Evolutionary conservation across 2,888 invertebrate species (phyloP).

Genomic region (Zygaena filipendulae): DNA sequence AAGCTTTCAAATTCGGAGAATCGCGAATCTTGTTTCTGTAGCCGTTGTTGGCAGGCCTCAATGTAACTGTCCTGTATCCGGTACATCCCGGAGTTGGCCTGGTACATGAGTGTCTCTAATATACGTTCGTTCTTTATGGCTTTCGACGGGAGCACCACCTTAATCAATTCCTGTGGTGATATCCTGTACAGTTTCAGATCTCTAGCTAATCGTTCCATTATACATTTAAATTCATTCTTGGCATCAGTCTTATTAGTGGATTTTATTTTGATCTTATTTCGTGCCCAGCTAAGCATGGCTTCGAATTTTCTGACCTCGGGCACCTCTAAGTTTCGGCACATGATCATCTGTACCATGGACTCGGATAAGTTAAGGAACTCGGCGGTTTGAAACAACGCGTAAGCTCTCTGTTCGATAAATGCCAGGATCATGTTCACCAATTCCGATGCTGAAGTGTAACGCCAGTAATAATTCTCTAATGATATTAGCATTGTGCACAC

Average conservation of each 20-base stretch:
- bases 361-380: slow-evolving; percentile 91
- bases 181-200: slow-evolving; percentile 91
- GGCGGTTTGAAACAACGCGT: slow-evolving; percentile 83
- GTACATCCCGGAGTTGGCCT: slow-evolving; percentile 93
- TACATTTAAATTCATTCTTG: slow-evolving; percentile 90
- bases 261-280: slow-evolving; percentile 83
- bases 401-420: slow-evolving; percentile 88
- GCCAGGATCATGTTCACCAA: slow-evolving; percentile 94
- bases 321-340: slow-evolving; percentile 90
- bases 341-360: slow-evolving; percentile 95
- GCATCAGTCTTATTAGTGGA: slow-evolving; percentile 83
- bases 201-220: slow-evolving; percentile 90
- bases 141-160: slow-evolving; percentile 92
- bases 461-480: slow-evolving; percentile 94
- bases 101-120: slow-evolving; percentile 91
- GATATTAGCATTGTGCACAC: slow-evolving; percentile 93
- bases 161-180: slow-evolving; percentile 91
- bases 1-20: slow-evolving; percentile 86
- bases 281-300: slow-evolving; percentile 92
- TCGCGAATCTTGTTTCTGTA: slow-evolving; percentile 90
- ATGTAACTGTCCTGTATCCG: slow-evolving; percentile 89
- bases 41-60: slow-evolving; percentile 86
- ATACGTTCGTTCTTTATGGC: slow-evolving; percentile 93
- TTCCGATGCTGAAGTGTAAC: slow-evolving; percentile 93
- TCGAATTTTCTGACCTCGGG: slow-evolving; percentile 92